Percentiles rank a stretch among this genome's conserved stretches.
Conservation (phyloP, 2,113 vertebrate genomes). For the Micronisus gabar region DNA sequence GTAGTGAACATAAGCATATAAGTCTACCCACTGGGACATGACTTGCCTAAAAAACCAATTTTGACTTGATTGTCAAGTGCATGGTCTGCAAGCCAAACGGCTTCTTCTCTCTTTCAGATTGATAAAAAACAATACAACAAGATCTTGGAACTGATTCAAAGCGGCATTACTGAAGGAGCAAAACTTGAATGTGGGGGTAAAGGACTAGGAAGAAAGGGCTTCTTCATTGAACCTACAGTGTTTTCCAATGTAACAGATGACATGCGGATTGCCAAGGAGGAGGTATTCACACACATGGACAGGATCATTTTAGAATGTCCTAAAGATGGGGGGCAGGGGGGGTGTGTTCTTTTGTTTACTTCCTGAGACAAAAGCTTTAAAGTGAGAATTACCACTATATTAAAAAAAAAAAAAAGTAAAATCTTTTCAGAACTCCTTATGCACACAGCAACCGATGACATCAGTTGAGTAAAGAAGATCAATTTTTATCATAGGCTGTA, state of each 20-base stretch:
- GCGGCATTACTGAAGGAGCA: slow-evolving; percentile 92
- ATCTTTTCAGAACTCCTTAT: background rate
- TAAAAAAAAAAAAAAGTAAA: background rate
- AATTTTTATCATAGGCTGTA: background rate
- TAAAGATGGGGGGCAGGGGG: background rate
- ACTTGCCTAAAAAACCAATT: background rate
- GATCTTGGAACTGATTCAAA: slow-evolving; percentile 91
- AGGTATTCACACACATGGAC: slow-evolving; percentile 73
- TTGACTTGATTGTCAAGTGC: background rate
- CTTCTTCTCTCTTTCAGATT: slow-evolving; percentile 75
- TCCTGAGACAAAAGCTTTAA: background rate
- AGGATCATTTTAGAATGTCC: background rate
- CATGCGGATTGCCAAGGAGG: slow-evolving; percentile 96
- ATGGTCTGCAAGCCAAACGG: background rate
- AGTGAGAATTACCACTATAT: background rate
- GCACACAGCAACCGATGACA: background rate
- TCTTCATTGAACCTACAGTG: slow-evolving; percentile 96
- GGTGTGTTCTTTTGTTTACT: background rate
- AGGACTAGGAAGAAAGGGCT: slow-evolving; percentile 89
- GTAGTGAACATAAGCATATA: background rate
- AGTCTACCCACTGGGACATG: background rate
- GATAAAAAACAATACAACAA: slow-evolving; percentile 92
- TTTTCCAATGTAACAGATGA: slow-evolving; percentile 95
- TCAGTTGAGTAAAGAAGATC: background rate
- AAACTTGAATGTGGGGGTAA: slow-evolving; percentile 97